These are phyloP conservation scores for Phenganax subtilis DNA, from an alignment of 92 coral and sea anemone genomes.

Conservation along the genomic window DNA sequence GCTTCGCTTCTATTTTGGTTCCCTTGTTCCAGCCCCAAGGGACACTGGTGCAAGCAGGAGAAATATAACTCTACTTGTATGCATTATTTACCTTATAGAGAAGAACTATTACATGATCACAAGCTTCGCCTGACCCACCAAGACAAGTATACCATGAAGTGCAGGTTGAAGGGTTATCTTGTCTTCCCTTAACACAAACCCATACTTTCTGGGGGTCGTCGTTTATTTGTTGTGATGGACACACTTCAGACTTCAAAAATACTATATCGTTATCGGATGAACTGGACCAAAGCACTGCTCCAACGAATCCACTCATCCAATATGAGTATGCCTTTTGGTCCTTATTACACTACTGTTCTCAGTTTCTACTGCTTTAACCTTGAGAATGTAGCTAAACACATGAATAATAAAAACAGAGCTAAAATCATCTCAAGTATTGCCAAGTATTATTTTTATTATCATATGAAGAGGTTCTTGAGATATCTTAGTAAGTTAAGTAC, in stretches of 20 bases:
- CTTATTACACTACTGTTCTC: slow-evolving; percentile 11
- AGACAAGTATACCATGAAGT: slow-evolving; percentile 17
- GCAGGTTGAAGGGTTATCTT: not conserved
- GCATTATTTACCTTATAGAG: slow-evolving; percentile 16
- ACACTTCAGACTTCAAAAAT: slow-evolving; percentile 36
- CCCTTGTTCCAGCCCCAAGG: slow-evolving; percentile 26
- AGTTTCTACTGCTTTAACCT: slow-evolving; percentile 40
- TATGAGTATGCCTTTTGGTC: not conserved
- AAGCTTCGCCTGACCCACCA: slow-evolving; percentile 9
- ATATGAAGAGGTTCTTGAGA: too few species aligned
- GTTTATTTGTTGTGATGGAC: slow-evolving; percentile 46
- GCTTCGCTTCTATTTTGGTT: slow-evolving; percentile 1
- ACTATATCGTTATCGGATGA: slow-evolving; percentile 2
- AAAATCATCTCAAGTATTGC: too few species aligned
- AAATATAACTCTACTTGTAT: slow-evolving; percentile 3
- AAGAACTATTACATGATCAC: slow-evolving; percentile 13
- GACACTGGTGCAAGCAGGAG: slow-evolving; percentile 17
- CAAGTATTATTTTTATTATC: too few species aligned
- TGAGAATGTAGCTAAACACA: slow-evolving; percentile 25
- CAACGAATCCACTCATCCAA: slow-evolving; percentile 2
- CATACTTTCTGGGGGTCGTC: slow-evolving; percentile 53
- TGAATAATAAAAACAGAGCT: too few species aligned
- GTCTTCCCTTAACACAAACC: slow-evolving; percentile 46
- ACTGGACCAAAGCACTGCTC: not conserved
- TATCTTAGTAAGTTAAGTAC: too few species aligned